Evolutionary conservation across 92 coral and sea anemone species (phyloP), one percentile per base, ranked within the genome.

Genomic region (Palythoa grandiflora): DNA sequence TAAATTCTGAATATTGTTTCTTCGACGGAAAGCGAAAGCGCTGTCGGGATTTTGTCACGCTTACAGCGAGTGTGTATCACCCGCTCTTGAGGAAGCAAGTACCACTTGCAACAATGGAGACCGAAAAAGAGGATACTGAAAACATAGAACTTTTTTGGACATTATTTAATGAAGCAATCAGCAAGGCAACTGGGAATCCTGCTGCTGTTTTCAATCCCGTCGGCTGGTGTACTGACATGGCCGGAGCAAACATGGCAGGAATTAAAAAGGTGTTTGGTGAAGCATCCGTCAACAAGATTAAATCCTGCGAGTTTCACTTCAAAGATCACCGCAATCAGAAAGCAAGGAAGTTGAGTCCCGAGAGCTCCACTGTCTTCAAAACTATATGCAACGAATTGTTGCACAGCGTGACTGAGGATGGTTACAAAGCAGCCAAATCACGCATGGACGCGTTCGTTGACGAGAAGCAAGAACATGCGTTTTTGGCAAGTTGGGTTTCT

Each of bases 251-350:
- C 87, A 51, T 83, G 52, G 87, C 77, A 38, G 81, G 88, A 72
- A 21, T 72, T 68, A n/a, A 48, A 17, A 53, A 83, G 52, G 87
- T 83, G 6, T 65, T 38, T 66, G 87, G 74, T n/a, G 59, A 61
- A 36, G 59, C 52, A 17, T 36, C 50, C 55, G 73, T 21, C 37
- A 20, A 68, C 53, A 48, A 53, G 73, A 83, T 83, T 37, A 83
- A 83, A 65, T 37, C 87, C 39, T 83, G 87, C 77, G 63, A 83
- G 77, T 83, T 83, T 83, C 87, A 83, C 59, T 83, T 83, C 11
- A 83, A 83, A 83, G 87, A 83, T 39, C 87, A 61, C 36, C 61
- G 77, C 77, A 83, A 66, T 8, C 50, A 65, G 73, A 83, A 65
- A 76, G 75, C 87, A 2, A 71, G 75, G 55, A 68, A 68, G 87